Evolutionary conservation across 2,888 invertebrate species (phyloP).

Genomic region (Heliconius erato): DNA sequence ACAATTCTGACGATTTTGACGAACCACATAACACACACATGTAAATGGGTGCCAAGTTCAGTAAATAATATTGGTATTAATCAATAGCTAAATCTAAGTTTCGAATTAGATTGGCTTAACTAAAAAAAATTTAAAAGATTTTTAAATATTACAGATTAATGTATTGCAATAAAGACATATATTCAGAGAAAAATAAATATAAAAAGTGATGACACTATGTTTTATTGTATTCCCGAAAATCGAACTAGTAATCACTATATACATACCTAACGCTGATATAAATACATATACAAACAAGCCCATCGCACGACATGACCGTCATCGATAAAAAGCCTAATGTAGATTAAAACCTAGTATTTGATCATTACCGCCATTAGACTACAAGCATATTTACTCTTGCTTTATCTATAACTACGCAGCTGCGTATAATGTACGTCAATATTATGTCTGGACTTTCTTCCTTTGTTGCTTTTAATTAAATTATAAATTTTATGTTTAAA

Average conservation of each 20-base stretch:
- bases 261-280: not conserved
- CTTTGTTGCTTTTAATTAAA: not conserved
- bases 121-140: too few species aligned
- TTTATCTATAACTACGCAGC: not conserved
- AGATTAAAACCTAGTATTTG: slow-evolving; percentile 16
- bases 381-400: not conserved
- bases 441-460: not conserved
- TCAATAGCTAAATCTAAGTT: not conserved
- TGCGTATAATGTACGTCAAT: not conserved
- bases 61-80: not conserved
- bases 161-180: not conserved
- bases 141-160: not conserved
- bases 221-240: not conserved
- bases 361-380: slow-evolving; percentile 18
- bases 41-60: not conserved
- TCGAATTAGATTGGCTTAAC: too few species aligned
- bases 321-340: slow-evolving; percentile 8
- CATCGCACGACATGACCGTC: not conserved
- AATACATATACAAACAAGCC: not conserved
- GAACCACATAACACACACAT: not conserved
- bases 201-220: not conserved
- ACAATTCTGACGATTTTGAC: too few species aligned
- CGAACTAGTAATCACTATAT: not conserved
- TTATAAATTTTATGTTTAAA: too few species aligned
- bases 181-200: not conserved